phyloP scores from a whole-genome alignment of 2,888 invertebrate genomes.

The Heterodera filipjevi region DNA sequence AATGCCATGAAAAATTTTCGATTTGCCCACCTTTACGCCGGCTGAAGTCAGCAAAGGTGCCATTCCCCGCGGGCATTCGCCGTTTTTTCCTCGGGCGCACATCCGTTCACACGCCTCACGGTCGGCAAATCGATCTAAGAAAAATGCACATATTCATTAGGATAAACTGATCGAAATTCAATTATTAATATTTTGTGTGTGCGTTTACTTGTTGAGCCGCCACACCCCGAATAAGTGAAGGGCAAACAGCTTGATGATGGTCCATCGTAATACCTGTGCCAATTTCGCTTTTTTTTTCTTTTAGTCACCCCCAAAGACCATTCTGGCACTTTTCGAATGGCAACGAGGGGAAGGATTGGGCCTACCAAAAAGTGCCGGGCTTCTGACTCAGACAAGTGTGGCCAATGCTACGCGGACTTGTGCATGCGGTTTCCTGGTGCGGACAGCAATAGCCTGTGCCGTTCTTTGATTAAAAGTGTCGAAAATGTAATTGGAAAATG shows the following conservation, averaged over 20 bases:
- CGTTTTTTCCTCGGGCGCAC: slow-evolving; percentile 43
- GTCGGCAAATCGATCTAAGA: slow-evolving; percentile 52
- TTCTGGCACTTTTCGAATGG: too few species aligned
- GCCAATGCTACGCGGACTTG: slow-evolving; percentile 53
- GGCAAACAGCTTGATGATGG: slow-evolving; percentile 53
- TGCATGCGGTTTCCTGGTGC: slow-evolving; percentile 54
- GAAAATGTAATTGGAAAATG: slow-evolving; percentile 42
- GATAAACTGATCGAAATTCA: too few species aligned
- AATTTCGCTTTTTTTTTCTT: neutral
- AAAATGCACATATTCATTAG: too few species aligned
- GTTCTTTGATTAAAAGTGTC: neutral
- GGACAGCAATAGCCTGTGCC: slow-evolving; percentile 58
- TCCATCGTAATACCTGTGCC: slow-evolving; percentile 46
- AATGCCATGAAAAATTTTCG: neutral
- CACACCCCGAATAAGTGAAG: slow-evolving; percentile 61
- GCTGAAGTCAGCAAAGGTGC: slow-evolving; percentile 44
- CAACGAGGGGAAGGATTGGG: neutral
- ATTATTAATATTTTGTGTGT: neutral
- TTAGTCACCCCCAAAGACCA: too few species aligned
- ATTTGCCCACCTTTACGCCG: slow-evolving; percentile 33
- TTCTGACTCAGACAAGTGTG: slow-evolving; percentile 46
- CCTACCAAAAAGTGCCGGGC: slow-evolving; percentile 57
- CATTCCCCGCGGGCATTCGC: slow-evolving; percentile 63
- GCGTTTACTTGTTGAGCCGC: slow-evolving; percentile 53
- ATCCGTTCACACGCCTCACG: slow-evolving; percentile 53